A percentile compares a stretch with the other conserved stretches of the same genome.
phyloP scores from a whole-genome alignment of 2,888 invertebrate genomes.

The Homarus gammarus region DNA sequence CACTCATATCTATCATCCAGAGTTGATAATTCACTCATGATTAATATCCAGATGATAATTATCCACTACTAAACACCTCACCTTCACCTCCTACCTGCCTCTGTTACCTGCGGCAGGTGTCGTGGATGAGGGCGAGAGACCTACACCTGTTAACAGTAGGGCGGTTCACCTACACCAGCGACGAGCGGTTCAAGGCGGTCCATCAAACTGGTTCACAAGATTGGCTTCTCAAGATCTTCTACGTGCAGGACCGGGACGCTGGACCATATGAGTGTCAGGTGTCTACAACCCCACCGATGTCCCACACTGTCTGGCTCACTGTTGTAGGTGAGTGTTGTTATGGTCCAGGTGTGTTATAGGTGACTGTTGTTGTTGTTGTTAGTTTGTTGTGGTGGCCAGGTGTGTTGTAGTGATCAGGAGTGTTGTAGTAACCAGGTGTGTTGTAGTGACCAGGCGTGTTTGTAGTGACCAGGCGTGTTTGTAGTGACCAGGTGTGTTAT shows the following conservation, averaged over 20 bases:
- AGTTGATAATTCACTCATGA: no score
- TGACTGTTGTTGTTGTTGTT: neutral
- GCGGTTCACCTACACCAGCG: constrained; percentile 75
- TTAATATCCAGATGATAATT: no score
- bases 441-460: neutral
- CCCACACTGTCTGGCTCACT: constrained; percentile 35
- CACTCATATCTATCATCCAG: no score
- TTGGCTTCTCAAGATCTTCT: constrained; percentile 38
- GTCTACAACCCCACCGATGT: constrained; percentile 33
- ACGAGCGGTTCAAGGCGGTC: constrained; percentile 60
- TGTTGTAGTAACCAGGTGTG: neutral
- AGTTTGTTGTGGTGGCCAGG: neutral
- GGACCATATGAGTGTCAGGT: constrained; percentile 44
- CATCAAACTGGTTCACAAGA: constrained; percentile 48
- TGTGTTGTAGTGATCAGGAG: neutral
- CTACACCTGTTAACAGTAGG: constrained; percentile 75
- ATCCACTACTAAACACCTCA: no score
- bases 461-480: neutral
- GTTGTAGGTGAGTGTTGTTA: constrained; percentile 21
- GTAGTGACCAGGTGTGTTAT: neutral
- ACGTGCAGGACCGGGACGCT: constrained; percentile 37
- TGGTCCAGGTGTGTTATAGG: neutral
- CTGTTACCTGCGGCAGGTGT: constrained; percentile 55
- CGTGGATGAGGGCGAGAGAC: constrained; percentile 72
- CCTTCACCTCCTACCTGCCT: neutral